Base-by-base conservation (phyloP, 2,888 invertebrate species). In the Ormyrus nitidulus region DNA sequence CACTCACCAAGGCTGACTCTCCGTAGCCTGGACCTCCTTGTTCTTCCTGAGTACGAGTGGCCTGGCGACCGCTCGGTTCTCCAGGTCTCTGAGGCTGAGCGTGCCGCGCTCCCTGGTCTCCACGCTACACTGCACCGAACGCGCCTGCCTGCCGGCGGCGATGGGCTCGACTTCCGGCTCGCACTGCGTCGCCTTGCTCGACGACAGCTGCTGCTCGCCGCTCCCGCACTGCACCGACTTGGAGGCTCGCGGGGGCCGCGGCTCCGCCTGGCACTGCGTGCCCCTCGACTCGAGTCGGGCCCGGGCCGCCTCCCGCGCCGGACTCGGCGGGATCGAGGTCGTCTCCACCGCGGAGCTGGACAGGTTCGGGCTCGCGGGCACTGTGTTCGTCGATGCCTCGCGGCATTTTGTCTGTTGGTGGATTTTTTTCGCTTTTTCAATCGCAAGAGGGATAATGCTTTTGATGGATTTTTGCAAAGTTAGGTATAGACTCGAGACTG, bases 21-120 rank as follows among this genome's bases (percentile, higher is more conserved):
- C 79, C 9, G 79, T 74, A 6, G 76, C 77, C 58, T 78, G 78
- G n/a, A 81, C 81, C 68, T 78, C 78, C 49, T 81, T 81, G 56
- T 78, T 81, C 61, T 71, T 81, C 71, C 66, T 74, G 44, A 13
- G 34, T 2, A 34, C 3, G 34, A 34, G 34, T 4, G 34, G 34
- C 34, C 34, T 34, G 34, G 34, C 34, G 3, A 4, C 34, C 34
- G 3, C 34, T 3, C 11, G 53, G 44, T 54, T 51, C n/a, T 53
- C 54, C 46, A 64, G 44, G 5, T 13, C 8, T n/a, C 51, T 56
- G 8, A 58, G 34, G 10, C 61, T 65, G n/a, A 49, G 34, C 10
- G 78, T 78, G 4, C 71, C 77, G 2, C 54, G 58, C 13, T 78
- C 66, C 66, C 71, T 72, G 19, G 73, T 77, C 58, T 77, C 77